Percentiles rank a stretch among this genome's conserved stretches.
phyloP scores from a whole-genome alignment of 2,888 invertebrate genomes.

The Sisyra nigra region DNA sequence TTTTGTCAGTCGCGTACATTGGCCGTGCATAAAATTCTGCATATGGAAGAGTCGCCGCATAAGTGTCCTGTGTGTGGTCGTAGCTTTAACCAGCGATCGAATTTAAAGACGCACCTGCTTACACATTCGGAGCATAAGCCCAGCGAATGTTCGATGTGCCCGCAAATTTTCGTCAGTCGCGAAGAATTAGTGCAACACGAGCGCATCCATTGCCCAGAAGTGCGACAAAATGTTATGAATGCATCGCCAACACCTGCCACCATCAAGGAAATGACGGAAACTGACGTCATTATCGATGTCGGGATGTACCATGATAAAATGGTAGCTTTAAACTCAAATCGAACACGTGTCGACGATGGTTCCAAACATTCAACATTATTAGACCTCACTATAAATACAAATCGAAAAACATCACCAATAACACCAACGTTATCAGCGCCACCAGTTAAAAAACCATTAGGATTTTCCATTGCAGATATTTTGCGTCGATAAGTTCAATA shows the following conservation, averaged over 20 bases:
- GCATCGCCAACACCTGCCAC: not conserved
- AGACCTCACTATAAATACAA: conserved; percentile 10
- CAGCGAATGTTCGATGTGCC: conserved; percentile 22
- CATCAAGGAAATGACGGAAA: not conserved
- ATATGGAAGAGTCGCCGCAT: conserved; percentile 86
- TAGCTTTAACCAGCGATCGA: conserved; percentile 84
- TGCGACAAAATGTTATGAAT: conserved; percentile 12
- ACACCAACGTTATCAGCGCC: conserved; percentile 9
- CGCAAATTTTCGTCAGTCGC: conserved; percentile 21
- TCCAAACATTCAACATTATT: conserved; percentile 10
- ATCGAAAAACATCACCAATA: conserved; percentile 19
- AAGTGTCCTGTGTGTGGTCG: conserved; percentile 81
- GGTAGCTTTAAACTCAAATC: conserved; percentile 10
- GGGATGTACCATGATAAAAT: conserved; percentile 14
- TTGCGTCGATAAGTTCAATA: conserved; percentile 78
- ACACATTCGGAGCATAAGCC: conserved; percentile 58
- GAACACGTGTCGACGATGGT: conserved; percentile 11
- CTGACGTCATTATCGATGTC: not conserved
- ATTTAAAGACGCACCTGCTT: conserved; percentile 76
- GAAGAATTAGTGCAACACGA: conserved; percentile 24
- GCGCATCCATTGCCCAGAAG: conserved; percentile 15
- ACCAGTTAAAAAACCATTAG: conserved; percentile 35
- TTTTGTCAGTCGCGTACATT: conserved; percentile 95
- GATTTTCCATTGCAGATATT: conserved; percentile 78
- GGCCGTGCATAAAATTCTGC: conserved; percentile 88